phyloP scores from a whole-genome alignment of 2,113 vertebrate species.

The Eurystomus gularis region DNA sequence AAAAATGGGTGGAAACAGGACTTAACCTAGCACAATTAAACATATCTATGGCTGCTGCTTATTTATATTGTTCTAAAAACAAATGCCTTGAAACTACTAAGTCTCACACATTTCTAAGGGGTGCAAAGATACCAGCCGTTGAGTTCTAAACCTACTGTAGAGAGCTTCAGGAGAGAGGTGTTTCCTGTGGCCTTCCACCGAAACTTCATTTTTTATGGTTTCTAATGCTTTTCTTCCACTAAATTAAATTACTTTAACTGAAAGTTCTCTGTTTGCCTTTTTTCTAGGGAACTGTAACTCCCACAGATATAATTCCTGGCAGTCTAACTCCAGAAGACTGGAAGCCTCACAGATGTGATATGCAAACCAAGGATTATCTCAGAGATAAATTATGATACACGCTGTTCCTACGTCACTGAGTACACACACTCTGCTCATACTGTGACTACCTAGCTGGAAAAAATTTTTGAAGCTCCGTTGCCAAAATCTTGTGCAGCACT shows the following conservation, averaged over 20 bases:
- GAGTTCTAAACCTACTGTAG: neutral
- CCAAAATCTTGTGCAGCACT: neutral
- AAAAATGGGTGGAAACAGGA: neutral
- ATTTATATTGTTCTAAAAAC: neutral
- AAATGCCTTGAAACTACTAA: neutral
- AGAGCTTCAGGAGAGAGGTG: neutral
- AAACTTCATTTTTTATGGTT: neutral
- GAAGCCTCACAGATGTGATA: conserved; percentile 35
- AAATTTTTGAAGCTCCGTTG: neutral
- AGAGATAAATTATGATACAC: neutral
- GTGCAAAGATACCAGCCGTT: neutral
- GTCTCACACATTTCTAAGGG: neutral
- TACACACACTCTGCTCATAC: neutral
- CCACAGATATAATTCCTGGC: conserved; percentile 28
- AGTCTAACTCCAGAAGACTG: neutral
- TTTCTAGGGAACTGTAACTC: conserved; percentile 22
- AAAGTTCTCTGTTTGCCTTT: conserved; percentile 26
- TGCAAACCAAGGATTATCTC: conserved; percentile 13
- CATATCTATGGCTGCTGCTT: neutral
- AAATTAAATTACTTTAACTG: conserved; percentile 9
- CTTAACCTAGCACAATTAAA: neutral
- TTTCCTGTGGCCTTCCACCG: neutral
- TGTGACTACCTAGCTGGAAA: neutral
- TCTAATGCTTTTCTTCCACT: neutral
- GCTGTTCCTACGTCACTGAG: neutral